These are phyloP conservation scores for Chloroceryle amazona DNA, from an alignment of 2,797 vertebrate genomes.

Conservation along the genomic window DNA sequence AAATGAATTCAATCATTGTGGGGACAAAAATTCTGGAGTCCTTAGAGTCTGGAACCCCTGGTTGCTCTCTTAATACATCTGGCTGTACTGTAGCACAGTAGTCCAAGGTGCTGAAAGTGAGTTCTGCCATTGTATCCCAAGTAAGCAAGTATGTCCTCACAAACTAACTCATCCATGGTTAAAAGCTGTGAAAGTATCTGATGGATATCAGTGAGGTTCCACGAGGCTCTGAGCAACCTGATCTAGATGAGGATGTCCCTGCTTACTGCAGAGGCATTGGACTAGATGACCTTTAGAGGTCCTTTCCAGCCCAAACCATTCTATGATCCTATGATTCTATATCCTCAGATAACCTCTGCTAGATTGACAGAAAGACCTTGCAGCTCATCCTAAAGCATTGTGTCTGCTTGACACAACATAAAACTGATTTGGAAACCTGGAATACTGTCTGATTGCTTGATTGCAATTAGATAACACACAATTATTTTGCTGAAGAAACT, in stretches of 20 bases:
- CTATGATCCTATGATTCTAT: no score
- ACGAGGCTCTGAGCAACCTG: no score
- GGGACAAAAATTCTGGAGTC: rapidly evolving
- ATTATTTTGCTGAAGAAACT: not conserved
- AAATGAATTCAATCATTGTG: not conserved
- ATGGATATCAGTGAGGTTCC: not conserved
- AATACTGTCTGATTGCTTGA: not conserved
- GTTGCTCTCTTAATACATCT: not conserved
- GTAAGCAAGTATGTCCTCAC: not conserved
- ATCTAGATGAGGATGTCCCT: no score
- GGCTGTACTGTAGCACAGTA: not conserved
- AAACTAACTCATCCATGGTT: not conserved
- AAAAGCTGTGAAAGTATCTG: not conserved
- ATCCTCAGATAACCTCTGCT: not conserved
- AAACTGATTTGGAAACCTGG: not conserved
- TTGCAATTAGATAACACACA: not conserved
- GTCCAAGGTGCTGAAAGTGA: not conserved
- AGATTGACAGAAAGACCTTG: conserved; percentile 1
- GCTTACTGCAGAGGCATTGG: no score
- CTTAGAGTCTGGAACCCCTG: not conserved
- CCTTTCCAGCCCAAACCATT: no score
- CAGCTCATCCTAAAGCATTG: not conserved
- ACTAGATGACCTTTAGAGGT: no score
- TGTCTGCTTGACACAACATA: not conserved
- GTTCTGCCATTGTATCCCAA: not conserved